Base-by-base conservation (phyloP, 2,888 invertebrate species). In the Andrena haemorrhoa region DNA sequence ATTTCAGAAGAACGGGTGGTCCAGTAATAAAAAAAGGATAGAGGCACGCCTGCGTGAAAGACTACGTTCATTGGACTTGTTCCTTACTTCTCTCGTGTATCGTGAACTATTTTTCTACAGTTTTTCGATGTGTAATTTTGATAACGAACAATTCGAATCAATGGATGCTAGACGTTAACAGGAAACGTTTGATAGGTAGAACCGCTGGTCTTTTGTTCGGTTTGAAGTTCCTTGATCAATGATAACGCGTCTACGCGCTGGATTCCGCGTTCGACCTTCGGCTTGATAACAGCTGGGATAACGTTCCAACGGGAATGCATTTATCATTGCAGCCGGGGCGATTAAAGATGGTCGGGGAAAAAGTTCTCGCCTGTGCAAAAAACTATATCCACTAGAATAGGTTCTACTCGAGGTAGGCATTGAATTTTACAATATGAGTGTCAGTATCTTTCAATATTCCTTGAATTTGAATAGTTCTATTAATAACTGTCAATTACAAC, bases 261-360 rank as follows among this genome's bases (percentile, higher is more conserved):
- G 77, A 77, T 70, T 78, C 72, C 64, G 53, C 61, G 56, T 72
- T 72, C 69, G 83, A 73, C 83, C 83, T 84, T 83, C 83, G 83
- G 51, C 75, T 76, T 64, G 83, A 84, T 84, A 83, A 83, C 79
- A 23, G 70, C 16, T 31, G 66, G 77, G 77, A 82, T 83, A 82
- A 82, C 76, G 77, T 61, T 65, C 26, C 56, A 56, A 63, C 26
- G 41, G 41, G 75, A 71, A 68, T 75, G 82, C 82, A 81, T 75
- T 71, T 75, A 75, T 75, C 75, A 64, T 12, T 69, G 20, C 26
- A 16, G 49, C 2, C 12, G 33, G 8, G 53, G 20, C 31, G 56
- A 79, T 49, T 69, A 20, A 47, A 47, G 7, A 6, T 8, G 16
- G 35, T 10, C 29, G 23, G 4, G 8, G 0, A 53, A 16, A 35